These are phyloP conservation scores for Holcopasites calliopsidis DNA, from an alignment of 1,140 invertebrate species.

Conservation along the genomic window DNA sequence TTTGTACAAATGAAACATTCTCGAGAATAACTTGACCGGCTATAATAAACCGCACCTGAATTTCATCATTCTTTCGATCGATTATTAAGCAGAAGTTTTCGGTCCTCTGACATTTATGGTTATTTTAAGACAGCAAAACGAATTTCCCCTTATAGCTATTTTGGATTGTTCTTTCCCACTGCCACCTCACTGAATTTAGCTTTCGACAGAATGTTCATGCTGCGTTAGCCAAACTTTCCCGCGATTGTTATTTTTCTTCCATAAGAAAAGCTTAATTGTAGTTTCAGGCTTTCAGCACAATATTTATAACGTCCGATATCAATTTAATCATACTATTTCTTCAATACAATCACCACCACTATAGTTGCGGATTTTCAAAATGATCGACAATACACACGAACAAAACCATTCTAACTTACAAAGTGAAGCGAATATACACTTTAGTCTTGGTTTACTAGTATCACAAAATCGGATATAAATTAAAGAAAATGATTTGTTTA, in stretches of 20 bases:
- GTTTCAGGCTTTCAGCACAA: no score
- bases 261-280: background rate
- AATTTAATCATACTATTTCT: background rate
- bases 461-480: background rate
- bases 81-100: background rate
- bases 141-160: background rate
- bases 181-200: constrained; percentile 21
- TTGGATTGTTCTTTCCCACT: background rate
- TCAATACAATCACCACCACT: background rate
- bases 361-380: background rate
- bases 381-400: background rate
- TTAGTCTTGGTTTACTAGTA: background rate
- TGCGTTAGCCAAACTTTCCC: background rate
- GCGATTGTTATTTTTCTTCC: background rate
- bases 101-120: background rate
- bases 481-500: no score
- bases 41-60: background rate
- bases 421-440: background rate
- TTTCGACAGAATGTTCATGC: background rate
- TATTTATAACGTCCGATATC: background rate
- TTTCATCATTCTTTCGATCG: constrained; percentile 17
- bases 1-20: background rate
- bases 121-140: background rate
- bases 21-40: background rate
- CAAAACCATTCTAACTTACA: background rate